Conservation (phyloP, 2,113 vertebrate species). For the Rattus norvegicus region GRCr8 NC_086025.1:53297501-53298000, state of each 20-base stretch:
- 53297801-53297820: neutral
- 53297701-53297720: neutral
- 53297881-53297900: neutral
- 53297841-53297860: neutral
- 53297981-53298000: neutral
- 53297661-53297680: neutral
- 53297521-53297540: slow-evolving; percentile 10
- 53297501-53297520: neutral
- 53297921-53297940: neutral
- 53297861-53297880: neutral
- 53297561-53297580: neutral
- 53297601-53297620: neutral
- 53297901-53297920: neutral
- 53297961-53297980: neutral
- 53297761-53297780: neutral
- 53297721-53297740: neutral
- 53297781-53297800: neutral
- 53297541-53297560: neutral
- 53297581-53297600: neutral
- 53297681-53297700: neutral
- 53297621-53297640: neutral
- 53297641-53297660: neutral
- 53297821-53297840: neutral
- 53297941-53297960: neutral
- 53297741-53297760: neutral